Evolutionary conservation across 2,113 vertebrate genomes (phyloP).

Genomic region (Lynx canadensis): DNA sequence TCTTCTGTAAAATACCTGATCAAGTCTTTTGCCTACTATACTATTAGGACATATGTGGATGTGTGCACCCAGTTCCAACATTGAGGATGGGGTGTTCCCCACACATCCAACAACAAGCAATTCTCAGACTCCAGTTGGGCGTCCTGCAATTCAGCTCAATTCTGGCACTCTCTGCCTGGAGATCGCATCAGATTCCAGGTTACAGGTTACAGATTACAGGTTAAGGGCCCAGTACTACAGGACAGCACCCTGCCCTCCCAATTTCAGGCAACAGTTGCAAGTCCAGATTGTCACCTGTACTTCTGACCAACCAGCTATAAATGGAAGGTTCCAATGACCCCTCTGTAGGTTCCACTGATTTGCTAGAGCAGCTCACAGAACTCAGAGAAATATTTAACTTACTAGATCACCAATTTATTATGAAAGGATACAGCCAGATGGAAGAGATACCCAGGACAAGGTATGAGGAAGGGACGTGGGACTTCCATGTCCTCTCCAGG

Average conservation of each 20-base stretch:
- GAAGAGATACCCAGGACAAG: background rate
- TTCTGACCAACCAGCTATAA: background rate
- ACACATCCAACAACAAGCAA: background rate
- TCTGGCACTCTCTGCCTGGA: background rate
- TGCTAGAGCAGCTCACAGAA: background rate
- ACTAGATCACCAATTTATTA: background rate
- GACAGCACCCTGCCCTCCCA: background rate
- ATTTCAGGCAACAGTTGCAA: background rate
- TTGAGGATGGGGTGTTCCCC: background rate
- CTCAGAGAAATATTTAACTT: background rate
- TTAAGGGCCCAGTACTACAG: background rate
- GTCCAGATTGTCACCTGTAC: background rate
- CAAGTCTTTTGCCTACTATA: background rate
- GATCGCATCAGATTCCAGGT: background rate
- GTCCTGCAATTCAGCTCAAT: background rate
- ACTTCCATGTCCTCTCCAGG: background rate
- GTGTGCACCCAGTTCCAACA: background rate
- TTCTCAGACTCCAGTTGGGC: background rate
- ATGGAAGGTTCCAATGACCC: background rate
- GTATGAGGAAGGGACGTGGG: background rate
- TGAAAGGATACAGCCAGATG: background rate
- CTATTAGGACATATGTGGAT: background rate
- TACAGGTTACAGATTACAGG: background rate
- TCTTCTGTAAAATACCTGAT: background rate
- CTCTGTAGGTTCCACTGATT: background rate